Base-by-base conservation (phyloP, 2,797 vertebrate genomes). In the Gila robusta region DNA sequence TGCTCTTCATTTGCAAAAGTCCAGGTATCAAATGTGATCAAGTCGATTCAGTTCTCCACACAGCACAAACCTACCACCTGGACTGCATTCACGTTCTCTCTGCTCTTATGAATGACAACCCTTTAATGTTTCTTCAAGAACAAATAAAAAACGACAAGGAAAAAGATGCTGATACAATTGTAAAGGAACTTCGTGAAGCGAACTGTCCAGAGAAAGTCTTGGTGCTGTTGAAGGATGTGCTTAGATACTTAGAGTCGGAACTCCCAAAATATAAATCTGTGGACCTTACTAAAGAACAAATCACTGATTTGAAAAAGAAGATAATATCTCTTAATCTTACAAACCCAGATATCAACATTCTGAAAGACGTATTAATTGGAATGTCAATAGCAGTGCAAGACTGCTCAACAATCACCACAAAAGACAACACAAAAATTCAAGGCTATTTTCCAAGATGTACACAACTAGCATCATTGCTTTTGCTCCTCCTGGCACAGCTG, bases 401-500 rank as follows among this genome's bases (percentile, higher is more conserved):
- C 35, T 67, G 82, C 49, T 44, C 86, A 56, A 84, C 82, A 5
- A 66, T 84, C 23, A 67, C 35, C 12, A 47, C 14, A 19, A 10
- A 14, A 67, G 76, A 84, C 32, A 80, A 83, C 17, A 1, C 0
- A 0, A 37, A n/a, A 1, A 87, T 84, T 67, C 19, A 79, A 69
- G 86, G 86, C 1, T 87, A 81, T 84, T 76, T 84, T 76, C 86
- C 86, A 21, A 84, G 86, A 80, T 10, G 32, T n/a, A 87, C 86
- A 74, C 86, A 87, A 70, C 59, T 87, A 12, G 86, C 86, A 80
- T 80, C 82, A 7, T 76, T 84, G n/a, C 82, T 84, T 73, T 66
- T 89, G 49, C 81, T 92, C 2, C 84, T 92, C 0, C 85, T 92
- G 3, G 62, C 88, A 62, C 76, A 82, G 72, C 74, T 81, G 37